Evolutionary conservation across 2,888 invertebrate genomes (phyloP).

Genomic region (Lysandra coridon): DNA sequence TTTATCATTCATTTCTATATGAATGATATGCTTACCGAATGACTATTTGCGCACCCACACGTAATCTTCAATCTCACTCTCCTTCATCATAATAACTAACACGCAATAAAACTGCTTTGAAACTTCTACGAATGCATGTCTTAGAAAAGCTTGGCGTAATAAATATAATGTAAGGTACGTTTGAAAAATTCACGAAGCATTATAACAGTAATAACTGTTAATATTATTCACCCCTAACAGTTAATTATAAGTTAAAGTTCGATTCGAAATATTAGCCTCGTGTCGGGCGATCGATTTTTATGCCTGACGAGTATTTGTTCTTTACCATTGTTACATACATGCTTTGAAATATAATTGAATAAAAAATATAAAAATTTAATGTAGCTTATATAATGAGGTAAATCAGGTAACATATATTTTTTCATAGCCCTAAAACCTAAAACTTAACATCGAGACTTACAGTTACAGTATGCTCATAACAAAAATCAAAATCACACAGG

Average conservation of each 20-base stretch:
- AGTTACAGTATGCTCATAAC: neutral
- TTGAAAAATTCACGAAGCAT: neutral
- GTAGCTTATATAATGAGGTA: too few relatives aligned
- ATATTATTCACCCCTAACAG: neutral
- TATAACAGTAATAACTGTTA: neutral
- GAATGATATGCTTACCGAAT: too few relatives aligned
- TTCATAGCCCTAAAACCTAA: too few relatives aligned
- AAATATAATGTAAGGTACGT: neutral
- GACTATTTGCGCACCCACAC: too few relatives aligned
- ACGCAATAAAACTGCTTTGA: too few relatives aligned
- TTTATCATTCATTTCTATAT: neutral
- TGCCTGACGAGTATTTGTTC: neutral
- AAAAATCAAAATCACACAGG: neutral
- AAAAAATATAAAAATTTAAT: too few relatives aligned
- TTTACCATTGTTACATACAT: neutral
- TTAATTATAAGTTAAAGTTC: neutral
- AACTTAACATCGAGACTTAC: neutral
- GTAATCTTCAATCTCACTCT: too few relatives aligned
- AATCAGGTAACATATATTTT: too few relatives aligned
- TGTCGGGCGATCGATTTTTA: neutral
- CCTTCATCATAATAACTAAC: too few relatives aligned
- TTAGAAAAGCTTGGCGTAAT: too few relatives aligned
- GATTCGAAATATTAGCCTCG: neutral
- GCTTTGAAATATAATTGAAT: neutral
- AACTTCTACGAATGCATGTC: too few relatives aligned